A percentile compares a stretch with the other conserved stretches of the same genome.
phyloP scores from a whole-genome alignment of 2,113 vertebrate genomes.

The Apodemus speciosus region DNA sequence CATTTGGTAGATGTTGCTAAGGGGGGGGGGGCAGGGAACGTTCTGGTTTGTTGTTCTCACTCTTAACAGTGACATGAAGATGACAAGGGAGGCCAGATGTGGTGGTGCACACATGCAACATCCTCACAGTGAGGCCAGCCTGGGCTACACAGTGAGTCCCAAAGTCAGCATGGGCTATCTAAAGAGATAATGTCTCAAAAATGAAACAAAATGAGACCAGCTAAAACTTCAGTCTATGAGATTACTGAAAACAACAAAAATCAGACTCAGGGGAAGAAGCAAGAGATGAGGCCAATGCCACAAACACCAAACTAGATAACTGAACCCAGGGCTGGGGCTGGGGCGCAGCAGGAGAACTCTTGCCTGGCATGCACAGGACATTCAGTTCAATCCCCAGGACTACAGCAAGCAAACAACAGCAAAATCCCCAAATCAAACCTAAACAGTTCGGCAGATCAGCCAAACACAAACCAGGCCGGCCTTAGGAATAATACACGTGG shows the following conservation, averaged over 20 bases:
- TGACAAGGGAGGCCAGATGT: neutral
- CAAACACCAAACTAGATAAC: conserved; percentile 18
- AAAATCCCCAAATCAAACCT: neutral
- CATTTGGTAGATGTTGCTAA: conserved; percentile 5
- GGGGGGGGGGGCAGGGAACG: neutral
- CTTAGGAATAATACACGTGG: neutral
- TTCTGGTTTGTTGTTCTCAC: neutral
- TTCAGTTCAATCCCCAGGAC: neutral
- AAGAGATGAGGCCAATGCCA: neutral
- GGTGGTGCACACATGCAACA: neutral
- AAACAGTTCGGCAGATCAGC: neutral
- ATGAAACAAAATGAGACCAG: neutral
- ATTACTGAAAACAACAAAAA: neutral
- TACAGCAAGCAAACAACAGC: neutral
- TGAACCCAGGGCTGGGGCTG: neutral
- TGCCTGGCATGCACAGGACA: neutral
- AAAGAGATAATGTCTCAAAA: neutral
- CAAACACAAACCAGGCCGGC: neutral
- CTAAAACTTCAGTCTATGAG: neutral
- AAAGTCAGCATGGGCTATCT: neutral
- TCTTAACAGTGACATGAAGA: conserved; percentile 25
- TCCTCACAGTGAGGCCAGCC: neutral
- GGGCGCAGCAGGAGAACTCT: neutral
- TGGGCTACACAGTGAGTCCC: neutral
- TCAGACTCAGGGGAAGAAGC: conserved; percentile 3